Base-by-base conservation (phyloP, 2,797 vertebrate genomes). In the Bryconaethiops microstoma region DNA sequence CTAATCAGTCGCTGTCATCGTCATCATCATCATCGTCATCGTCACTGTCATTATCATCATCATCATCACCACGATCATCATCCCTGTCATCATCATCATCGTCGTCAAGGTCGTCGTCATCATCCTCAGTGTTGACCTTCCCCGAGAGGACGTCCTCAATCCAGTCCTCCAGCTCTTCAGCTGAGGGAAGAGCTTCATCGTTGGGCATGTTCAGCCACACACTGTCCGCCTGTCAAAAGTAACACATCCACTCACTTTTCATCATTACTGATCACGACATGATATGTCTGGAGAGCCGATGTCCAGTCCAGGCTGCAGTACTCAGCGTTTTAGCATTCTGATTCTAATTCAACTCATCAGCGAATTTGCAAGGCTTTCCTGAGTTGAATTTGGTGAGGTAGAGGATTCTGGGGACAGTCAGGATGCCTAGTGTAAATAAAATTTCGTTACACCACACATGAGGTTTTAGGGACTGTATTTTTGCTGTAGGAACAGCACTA, bases 131-230 rank as follows among this genome's bases (percentile, higher is more conserved):
- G 86, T 98, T 99, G 88, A 99, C 96, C 91, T 97, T 97, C 68
- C 98, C 97, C 0, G 97, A 98, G 83, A 99, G 94, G 42, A 99
- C 98, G 0, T 99, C 97, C 83, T 99, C 96, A 29, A 99, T 97
- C 98, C 98, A 99, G 87, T 99, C 96, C 89, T 99, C 97, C 88
- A 99, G 93, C 87, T 99, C 97, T 90, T 97, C 96, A 0, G 96
- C 93, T 0, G 96, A 94, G 72, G 98, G 97, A 72, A 99, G 89
- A 86, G 98, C 96, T 1, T 99, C 98, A 0, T 98, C 97, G 0
- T 97, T 96, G 25, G 93, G 93, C 91, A 99, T 98, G 48, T 97
- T 96, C 93, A 99, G 91, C 98, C 97, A 99, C 79, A 99, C 17
- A 2, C 97, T 99, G 92, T 99, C 98, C 8, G 98, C 97, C 98